Conservation (phyloP, 2,113 vertebrate species). For the Strix uralensis region DNA sequence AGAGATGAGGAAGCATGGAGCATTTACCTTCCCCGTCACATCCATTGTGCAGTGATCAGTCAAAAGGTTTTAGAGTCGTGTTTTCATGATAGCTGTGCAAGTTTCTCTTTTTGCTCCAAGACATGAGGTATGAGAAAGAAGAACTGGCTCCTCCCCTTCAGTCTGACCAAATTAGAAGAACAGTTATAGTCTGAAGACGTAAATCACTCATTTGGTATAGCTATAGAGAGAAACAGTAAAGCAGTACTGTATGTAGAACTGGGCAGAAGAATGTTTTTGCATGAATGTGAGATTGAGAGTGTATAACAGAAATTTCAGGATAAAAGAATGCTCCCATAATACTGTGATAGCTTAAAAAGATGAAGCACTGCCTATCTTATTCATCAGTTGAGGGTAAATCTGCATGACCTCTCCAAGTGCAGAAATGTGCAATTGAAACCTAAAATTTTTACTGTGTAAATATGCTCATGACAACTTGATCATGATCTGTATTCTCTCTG, state of each 20-base stretch:
- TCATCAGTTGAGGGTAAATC: background rate
- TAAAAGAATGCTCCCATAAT: background rate
- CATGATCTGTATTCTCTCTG: background rate
- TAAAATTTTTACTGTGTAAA: background rate
- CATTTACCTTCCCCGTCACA: background rate
- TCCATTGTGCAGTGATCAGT: background rate
- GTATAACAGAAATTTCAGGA: background rate
- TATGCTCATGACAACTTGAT: background rate
- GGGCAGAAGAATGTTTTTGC: rapidly evolving
- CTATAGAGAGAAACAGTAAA: background rate
- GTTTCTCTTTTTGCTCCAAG: background rate
- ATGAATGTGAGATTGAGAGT: background rate
- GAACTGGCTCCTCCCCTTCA: background rate
- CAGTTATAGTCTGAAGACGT: background rate
- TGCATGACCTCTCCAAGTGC: background rate
- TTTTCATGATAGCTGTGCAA: background rate
- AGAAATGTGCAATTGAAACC: background rate
- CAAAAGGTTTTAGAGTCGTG: background rate
- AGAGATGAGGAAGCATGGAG: background rate
- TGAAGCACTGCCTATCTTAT: background rate
- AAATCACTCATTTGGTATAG: background rate
- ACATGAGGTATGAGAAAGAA: background rate
- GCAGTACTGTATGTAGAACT: background rate
- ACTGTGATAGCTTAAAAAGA: background rate
- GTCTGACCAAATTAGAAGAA: background rate